Base-by-base conservation (phyloP, 2,888 invertebrate genomes). In the Griposia aprilina region DNA sequence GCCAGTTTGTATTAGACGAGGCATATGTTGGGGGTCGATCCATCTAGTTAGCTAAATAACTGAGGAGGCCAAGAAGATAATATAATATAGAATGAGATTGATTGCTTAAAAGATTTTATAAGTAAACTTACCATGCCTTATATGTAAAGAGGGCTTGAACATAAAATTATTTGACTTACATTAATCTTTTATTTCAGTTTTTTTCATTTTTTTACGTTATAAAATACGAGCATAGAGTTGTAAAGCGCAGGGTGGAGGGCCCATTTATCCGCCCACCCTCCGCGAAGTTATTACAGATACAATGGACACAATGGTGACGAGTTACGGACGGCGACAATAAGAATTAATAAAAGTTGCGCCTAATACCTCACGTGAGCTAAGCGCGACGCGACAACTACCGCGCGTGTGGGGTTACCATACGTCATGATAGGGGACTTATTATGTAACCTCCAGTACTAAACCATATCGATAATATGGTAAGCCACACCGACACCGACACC, bases 341-440 rank as follows among this genome's bases (percentile, higher is more conserved):
- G 79, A 83, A 86, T 87, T 86, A 85, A 90, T 87, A 88, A 86
- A 90, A 89, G 82, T 89, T 84, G 65, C 50, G 30, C 74, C 81
- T 88, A 88, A 87, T 88, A 87, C 84, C 81, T 87, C 86, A 79
- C 63, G 80, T 87, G 59, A 75, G 70, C 63, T 62, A 81, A 69
- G 66, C 71, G 68, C 71, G 66, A 55, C 55, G 81, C 41, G 67
- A 76, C 81, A 59, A 70, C 74, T 65, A 36, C 72, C n/a, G 23
- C 15, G 36, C n/a, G 17, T 50, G n/a, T 52, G 17, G 17, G 30
- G n/a, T n/a, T 7, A 45, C 62, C n/a, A 50, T 71, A 13, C n/a
- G 13, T 55, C 5, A 8, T 36, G 26, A 23, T 23, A 20, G 15
- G 20, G 15, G 11, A 69, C 26, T 26, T 30, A 36, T 45, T 13